Base-by-base conservation (phyloP, 2,113 vertebrate species). In the Percina caprodes region DNA sequence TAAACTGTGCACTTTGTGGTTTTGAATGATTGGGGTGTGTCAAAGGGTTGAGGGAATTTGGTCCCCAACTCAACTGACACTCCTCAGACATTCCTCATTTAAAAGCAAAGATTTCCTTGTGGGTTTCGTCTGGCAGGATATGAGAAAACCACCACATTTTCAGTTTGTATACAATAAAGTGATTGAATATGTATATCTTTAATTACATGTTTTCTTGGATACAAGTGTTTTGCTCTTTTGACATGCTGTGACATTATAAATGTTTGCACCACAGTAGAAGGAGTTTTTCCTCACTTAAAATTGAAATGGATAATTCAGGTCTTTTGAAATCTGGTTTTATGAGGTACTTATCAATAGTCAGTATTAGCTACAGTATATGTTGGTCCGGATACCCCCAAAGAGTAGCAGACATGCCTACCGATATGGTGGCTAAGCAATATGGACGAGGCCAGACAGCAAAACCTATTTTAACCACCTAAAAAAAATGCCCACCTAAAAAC, bases 81-180 rank as follows among this genome's bases (percentile, higher is more conserved):
- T 58, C 76, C 30, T 81, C 85, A 89, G 87, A 83, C 55, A 69
- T 83, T 73, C 35, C 26, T 74, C 14, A 33, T 81, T 90, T 77
- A 54, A 48, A 66, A 78, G 81, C 59, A 23, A 51, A 52, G 52
- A 84, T 72, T 60, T 46, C 62, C 61, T 71, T 65, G 79, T 85
- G 54, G 74, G 69, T 87, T 80, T 63, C 23, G 16, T 51, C 54
- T 69, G 72, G 55, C 46, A 76, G 6, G 65, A 74, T 66, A 73
- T 74, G 46, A 83, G 71, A 83, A 70, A 35, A 63, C 45, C 24
- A 51, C 55, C 13, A 14, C 14, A 0, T 16, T 63, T 69, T 33
- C 52, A 24, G 48, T 51, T 26, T 46, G 24, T 46, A 18, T 48
- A 42, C 58, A 70, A 58, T 24, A 6, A 71, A 82, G 42, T 52